These are phyloP conservation scores for Chaunax sp. DNA, from an alignment of 2,797 vertebrate genomes.

Conservation along the genomic window DNA sequence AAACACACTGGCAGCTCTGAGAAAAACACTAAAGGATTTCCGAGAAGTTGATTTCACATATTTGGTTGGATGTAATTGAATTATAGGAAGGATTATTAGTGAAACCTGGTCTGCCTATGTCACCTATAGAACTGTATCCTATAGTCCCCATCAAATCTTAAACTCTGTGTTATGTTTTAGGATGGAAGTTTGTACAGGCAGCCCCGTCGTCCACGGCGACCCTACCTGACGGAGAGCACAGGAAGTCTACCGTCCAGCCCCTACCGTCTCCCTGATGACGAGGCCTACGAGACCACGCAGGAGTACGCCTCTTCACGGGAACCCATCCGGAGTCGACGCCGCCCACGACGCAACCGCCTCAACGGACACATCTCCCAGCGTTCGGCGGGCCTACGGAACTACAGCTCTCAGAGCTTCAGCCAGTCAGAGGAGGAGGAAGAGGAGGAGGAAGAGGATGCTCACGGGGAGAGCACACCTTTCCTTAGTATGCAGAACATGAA, in stretches of 20 bases:
- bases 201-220: conserved; percentile 88
- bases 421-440: conserved; percentile 93
- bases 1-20: no score
- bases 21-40: no score
- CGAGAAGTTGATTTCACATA: no score
- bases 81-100: no score
- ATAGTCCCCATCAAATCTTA: background rate
- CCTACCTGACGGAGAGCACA: conserved; percentile 92
- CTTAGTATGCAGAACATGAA: conserved; percentile 94
- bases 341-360: conserved; percentile 89
- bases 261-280: conserved; percentile 92
- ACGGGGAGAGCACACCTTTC: conserved; percentile 96
- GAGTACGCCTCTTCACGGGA: conserved; percentile 93
- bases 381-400: conserved; percentile 89
- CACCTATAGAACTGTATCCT: background rate
- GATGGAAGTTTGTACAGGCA: conserved; percentile 79
- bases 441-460: conserved; percentile 86
- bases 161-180: conserved; percentile 43
- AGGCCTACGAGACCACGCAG: conserved; percentile 97
- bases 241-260: conserved; percentile 96
- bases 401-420: conserved; percentile 93
- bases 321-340: conserved; percentile 90
- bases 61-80: no score
- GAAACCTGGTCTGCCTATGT: no score
- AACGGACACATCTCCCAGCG: conserved; percentile 92